Evolutionary conservation across 2,888 invertebrate species (phyloP).

Genomic region (Chorisops tibialis): DNA sequence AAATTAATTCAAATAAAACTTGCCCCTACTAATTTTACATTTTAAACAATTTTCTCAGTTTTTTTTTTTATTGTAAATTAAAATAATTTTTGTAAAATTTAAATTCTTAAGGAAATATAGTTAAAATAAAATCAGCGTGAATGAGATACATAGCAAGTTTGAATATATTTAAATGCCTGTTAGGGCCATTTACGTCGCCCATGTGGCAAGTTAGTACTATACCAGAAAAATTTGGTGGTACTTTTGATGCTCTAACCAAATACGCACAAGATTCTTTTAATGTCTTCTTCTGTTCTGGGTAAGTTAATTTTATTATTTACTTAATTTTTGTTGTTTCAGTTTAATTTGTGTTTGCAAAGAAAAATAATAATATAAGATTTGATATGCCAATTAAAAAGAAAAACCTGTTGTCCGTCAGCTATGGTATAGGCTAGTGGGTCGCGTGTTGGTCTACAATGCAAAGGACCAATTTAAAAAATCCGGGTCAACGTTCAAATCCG

Average conservation of each 20-base stretch:
- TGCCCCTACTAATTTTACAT: no score
- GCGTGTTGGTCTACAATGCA: no score
- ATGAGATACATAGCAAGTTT: constrained; percentile 20
- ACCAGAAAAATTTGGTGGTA: constrained; percentile 51
- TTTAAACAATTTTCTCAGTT: no score
- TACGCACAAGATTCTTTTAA: constrained; percentile 53
- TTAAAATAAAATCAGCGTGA: constrained; percentile 2
- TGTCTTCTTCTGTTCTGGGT: constrained; percentile 52
- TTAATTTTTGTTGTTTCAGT: no score
- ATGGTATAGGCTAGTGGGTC: no score
- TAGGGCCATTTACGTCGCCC: constrained; percentile 34
- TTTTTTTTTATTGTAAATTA: not conserved
- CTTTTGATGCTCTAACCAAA: constrained; percentile 50
- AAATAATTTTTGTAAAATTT: not conserved
- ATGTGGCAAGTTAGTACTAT: constrained; percentile 52
- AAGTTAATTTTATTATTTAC: constrained; percentile 35
- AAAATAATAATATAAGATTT: no score
- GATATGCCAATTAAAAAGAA: no score
- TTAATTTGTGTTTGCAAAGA: no score
- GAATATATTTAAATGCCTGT: constrained; percentile 21
- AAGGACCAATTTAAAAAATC: no score
- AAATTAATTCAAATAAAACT: no score
- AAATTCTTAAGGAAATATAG: not conserved
- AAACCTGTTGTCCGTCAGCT: no score
- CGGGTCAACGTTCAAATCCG: no score